Evolutionary conservation across 1,140 invertebrate species (phyloP), one percentile per base, ranked within the genome.

Genomic region (Neelides sp.): DNA sequence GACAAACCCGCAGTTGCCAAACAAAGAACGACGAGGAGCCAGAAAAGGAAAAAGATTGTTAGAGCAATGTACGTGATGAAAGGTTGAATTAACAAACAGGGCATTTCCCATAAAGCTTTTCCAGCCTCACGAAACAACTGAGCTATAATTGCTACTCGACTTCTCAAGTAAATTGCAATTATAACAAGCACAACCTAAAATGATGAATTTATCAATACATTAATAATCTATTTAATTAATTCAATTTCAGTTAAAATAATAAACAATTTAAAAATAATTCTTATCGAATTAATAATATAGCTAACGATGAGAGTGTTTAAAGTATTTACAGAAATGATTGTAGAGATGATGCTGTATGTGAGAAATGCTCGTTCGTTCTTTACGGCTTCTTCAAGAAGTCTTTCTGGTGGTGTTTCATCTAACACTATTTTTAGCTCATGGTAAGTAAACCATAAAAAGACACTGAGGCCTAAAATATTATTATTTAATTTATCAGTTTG

Each of bases 391-490:
- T 85, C 77, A 37, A 88, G 72, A 30, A 75, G 63, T 64, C 63
- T 46, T 47, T 69, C 70, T 37, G 72, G 65, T 35, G 75, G 68
- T 27, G 75, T 77, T 54, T 69, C 68, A 64, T 81, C 79, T 36
- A 87, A 71, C 40, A 80, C 77, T 50, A 71, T 71, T 58, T 78
- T 80, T 15, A 91, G 76, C 56, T 81, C 80, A 55, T 78, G 74
- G 64, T 90, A 95, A 3, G 85, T 87, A 70, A 83, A 88, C 91
- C 91, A 95, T 13, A 94, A 66, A 32, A 87, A 73, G 20, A 64
- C 76, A 39, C 86, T 90, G 13, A 84, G 80, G 55, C 68, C 78
- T 78, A 56, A 48, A 55, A 54, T 42, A 54, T 35, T 39, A 50
- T n/a, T 47, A 47, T 19, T 19, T 24, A 19, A 50, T 41, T 4